Evolutionary conservation across 2,888 invertebrate species (phyloP), one percentile per base, ranked within the genome.

Genomic region (Ctena decussata): DNA sequence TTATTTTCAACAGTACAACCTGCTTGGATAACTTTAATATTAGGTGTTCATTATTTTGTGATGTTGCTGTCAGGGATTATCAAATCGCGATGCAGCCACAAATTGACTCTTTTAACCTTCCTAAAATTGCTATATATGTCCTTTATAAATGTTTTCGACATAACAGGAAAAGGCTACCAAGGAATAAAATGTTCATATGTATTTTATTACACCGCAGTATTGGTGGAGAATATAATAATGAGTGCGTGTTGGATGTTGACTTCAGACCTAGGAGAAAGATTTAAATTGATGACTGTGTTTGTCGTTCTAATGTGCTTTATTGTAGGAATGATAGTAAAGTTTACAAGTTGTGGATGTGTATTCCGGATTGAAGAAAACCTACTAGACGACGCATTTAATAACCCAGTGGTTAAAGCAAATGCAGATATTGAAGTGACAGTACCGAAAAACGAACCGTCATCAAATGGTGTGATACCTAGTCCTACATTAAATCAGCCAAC

Each of bases 191-290:
- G 93, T 89, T 89, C 86, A 46, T 91, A 92, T 83, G 92, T 93
- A 41, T 73, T 91, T 6, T 93, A 87, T 65, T 93, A 93, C 71
- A 84, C 92, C 3, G 77, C 86, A 5, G 82, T 93, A 60, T 76
- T 94, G 24, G 85, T 93, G 15, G 92, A 94, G 78, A 93, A 93
- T 81, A 85, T 93, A 15, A 79, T 91, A 24, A 91, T 94, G 90
- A 88, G 90, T 35, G 91, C 92, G n/a, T 84, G 90, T 6, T 94
- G 94, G 94, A 86, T 93, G 85, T 76, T 94, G 27, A 86, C 82
- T 8, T 87, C 92, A 0, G 70, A 87, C 12, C 57, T 74, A 65
- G 86, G 84, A 35, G 92, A 92, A 49, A 75, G 87, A 27, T 83
- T 88, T 71, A 91, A 92, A 65, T 80, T 94, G n/a, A 71, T 89